Conservation (phyloP, 2,113 vertebrate genomes). For the Paramisgurnus dabryanus region DNA sequence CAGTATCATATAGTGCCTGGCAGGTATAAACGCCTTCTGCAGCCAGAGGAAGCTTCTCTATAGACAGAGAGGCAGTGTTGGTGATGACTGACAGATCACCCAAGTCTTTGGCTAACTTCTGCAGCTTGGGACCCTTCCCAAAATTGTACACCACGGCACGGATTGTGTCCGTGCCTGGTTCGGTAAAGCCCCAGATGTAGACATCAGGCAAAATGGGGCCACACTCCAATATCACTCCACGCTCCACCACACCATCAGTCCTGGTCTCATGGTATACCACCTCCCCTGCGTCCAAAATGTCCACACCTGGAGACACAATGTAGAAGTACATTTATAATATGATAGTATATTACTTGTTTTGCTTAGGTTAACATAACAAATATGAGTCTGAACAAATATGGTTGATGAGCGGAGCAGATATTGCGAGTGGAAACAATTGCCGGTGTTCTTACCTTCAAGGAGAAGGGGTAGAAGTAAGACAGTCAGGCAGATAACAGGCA, state of each 20-base stretch:
- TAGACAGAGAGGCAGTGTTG: constrained; percentile 77
- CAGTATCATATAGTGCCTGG: constrained; percentile 80
- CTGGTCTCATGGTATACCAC: constrained; percentile 67
- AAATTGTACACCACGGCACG: constrained; percentile 75
- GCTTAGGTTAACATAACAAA: not conserved
- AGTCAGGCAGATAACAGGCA: constrained; percentile 40
- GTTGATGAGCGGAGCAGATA: not conserved
- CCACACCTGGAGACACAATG: constrained; percentile 64
- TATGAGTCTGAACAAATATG: not conserved
- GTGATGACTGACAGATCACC: constrained; percentile 76
- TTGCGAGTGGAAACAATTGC: not conserved
- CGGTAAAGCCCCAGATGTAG: constrained; percentile 86
- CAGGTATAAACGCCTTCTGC: constrained; percentile 86
- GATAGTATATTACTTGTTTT: not conserved
- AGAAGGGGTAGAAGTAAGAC: constrained; percentile 39
- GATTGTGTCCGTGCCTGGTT: constrained; percentile 70
- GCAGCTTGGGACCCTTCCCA: constrained; percentile 71
- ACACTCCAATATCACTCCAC: constrained; percentile 79
- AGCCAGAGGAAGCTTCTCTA: constrained; percentile 72
- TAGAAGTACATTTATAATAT: not conserved
- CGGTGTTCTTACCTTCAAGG: constrained; percentile 55
- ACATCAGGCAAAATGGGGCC: constrained; percentile 64
- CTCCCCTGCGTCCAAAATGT: constrained; percentile 62
- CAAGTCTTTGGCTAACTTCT: constrained; percentile 66
- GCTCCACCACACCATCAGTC: constrained; percentile 77